Base-by-base conservation (phyloP, 2,888 invertebrate genomes). In the Calameuta idolon region DNA sequence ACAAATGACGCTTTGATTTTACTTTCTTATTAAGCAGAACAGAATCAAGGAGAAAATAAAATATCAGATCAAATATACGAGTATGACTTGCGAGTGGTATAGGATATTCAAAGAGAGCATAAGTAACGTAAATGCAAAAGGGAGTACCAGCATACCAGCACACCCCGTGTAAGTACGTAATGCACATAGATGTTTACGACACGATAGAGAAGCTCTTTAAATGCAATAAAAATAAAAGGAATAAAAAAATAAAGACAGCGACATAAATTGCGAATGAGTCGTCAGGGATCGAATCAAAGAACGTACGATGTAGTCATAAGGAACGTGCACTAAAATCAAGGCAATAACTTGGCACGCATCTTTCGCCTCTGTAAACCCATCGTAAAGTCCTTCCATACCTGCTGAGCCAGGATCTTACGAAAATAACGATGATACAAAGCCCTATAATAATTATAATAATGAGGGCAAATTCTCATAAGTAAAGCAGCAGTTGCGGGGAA, bases 401-500 rank as follows among this genome's bases (percentile, higher is more conserved):
- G 76, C 76, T 73, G 31, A 31, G 75, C 12, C 73, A 73, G 55
- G 33, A 75, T 75, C 69, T 37, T 15, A 77, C 75, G 75, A 81
- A 76, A 73, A 73, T 69, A 73, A 73, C 33, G 73, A 34, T 35
- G 15, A 82, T 81, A 83, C 81, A 77, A 84, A 87, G 84, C 83
- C 82, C 86, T 85, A 85, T 83, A 86, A 87, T 86, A 89, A 90
- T 90, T 89, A 89, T 85, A 87, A 90, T 90, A 89, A 89, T 88
- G 87, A 87, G 81, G 78, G 82, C 80, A 79, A 78, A 78, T 79
- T 75, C 81, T 34, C 79, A 69, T 75, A 55, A 75, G 73, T 76
- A 81, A 83, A 81, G 78, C 79, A 76, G 79, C 77, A 71, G 76
- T 76, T 74, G 69, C 74, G 74, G 76, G 76, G 77, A 79, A 81